These are phyloP conservation scores for Aphelocoma californica DNA, from an alignment of 2,797 vertebrate species.

Conservation along the genomic window DNA sequence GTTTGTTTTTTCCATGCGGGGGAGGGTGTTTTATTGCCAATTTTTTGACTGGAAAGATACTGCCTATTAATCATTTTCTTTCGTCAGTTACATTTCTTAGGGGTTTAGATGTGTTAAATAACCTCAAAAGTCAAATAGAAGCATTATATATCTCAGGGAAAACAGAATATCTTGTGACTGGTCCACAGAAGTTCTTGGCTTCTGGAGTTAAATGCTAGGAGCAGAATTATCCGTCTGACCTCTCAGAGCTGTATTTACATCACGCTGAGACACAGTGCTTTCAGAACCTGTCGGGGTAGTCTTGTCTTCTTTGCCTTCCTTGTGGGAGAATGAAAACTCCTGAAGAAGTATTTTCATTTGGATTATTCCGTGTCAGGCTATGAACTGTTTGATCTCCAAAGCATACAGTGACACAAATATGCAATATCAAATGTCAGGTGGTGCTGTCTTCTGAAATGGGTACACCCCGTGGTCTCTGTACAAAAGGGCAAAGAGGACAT, in stretches of 20 bases:
- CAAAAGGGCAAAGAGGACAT: background rate
- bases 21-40: background rate
- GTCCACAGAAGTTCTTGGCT: background rate
- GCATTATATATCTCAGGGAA: background rate
- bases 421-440: background rate
- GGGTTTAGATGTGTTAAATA: background rate
- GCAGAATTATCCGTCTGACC: background rate
- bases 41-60: background rate
- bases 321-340: background rate
- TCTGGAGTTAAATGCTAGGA: background rate
- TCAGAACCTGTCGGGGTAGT: background rate
- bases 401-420: background rate
- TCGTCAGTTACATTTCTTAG: background rate
- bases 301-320: background rate
- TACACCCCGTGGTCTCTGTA: accelerated
- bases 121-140: background rate
- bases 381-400: background rate
- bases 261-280: background rate
- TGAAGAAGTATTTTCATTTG: background rate
- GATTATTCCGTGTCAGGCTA: background rate
- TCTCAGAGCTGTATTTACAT: background rate
- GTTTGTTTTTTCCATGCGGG: background rate
- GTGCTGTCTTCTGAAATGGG: background rate
- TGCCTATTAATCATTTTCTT: background rate
- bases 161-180: background rate